These are phyloP conservation scores for Trissolcus japonicus DNA, from an alignment of 2,888 invertebrate genomes.

Conservation along the genomic window DNA sequence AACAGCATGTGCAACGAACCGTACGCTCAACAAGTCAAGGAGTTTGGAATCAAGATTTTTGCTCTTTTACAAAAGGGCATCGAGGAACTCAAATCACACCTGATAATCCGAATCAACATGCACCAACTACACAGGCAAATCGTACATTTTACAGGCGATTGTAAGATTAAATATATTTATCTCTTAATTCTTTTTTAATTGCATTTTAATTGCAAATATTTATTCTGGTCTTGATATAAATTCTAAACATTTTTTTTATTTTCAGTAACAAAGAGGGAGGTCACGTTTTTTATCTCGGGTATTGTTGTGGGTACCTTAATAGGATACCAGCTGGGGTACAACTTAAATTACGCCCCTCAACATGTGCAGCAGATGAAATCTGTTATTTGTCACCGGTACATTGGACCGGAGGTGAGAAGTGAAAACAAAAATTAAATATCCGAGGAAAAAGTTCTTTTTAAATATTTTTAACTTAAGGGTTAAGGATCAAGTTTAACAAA, in stretches of 20 bases:
- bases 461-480: no score
- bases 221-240: not conserved
- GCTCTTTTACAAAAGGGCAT: slow-evolving; percentile 61
- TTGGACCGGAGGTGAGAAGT: slow-evolving; percentile 76
- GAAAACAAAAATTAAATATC: not conserved
- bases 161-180: slow-evolving; percentile 5
- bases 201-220: slow-evolving; percentile 5
- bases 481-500: no score
- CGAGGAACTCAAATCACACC: slow-evolving; percentile 51
- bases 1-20: slow-evolving; percentile 62
- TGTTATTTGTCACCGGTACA: slow-evolving; percentile 76
- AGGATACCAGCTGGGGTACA: slow-evolving; percentile 74
- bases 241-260: slow-evolving; percentile 15
- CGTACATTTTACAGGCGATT: slow-evolving; percentile 36
- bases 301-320: slow-evolving; percentile 75
- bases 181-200: not conserved
- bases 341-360: slow-evolving; percentile 66
- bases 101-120: slow-evolving; percentile 26
- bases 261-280: slow-evolving; percentile 76
- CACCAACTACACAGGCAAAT: slow-evolving; percentile 33
- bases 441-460: no score
- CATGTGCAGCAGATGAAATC: slow-evolving; percentile 77
- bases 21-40: slow-evolving; percentile 62
- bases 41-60: slow-evolving; percentile 59
- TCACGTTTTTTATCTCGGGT: slow-evolving; percentile 75